Evolutionary conservation across 2,113 vertebrate genomes (phyloP).

Genomic region (Toxostoma redivivum): DNA sequence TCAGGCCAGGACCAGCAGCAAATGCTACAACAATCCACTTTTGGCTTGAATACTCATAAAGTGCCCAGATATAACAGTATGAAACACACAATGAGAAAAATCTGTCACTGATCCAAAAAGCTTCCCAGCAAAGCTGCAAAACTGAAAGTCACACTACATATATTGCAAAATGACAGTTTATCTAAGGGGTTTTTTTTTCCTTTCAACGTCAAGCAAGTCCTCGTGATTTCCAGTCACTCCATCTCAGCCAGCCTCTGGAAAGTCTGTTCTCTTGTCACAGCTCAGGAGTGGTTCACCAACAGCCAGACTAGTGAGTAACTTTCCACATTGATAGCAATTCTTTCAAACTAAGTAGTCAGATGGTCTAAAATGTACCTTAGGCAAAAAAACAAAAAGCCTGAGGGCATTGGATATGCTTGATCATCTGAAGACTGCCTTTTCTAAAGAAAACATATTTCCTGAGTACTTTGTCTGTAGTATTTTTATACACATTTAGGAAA

Average conservation of each 20-base stretch:
- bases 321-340: neutral
- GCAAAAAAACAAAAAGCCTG: neutral
- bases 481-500: neutral
- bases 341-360: neutral
- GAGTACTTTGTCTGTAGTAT: neutral
- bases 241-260: neutral
- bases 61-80: neutral
- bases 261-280: neutral
- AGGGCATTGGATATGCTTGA: neutral
- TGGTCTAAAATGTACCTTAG: neutral
- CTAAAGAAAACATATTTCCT: neutral
- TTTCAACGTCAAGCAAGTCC: neutral
- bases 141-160: neutral
- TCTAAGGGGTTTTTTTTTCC: neutral
- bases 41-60: neutral
- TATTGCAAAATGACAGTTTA: neutral
- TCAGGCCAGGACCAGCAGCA: neutral
- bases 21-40: neutral
- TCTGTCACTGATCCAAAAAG: neutral
- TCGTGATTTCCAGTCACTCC: neutral
- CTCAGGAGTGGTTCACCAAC: neutral
- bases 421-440: neutral
- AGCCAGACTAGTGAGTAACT: neutral
- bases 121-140: conserved; percentile 2
- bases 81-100: neutral